Conservation (phyloP, 2,113 vertebrate genomes). For the Actenoides lindsayi region DNA sequence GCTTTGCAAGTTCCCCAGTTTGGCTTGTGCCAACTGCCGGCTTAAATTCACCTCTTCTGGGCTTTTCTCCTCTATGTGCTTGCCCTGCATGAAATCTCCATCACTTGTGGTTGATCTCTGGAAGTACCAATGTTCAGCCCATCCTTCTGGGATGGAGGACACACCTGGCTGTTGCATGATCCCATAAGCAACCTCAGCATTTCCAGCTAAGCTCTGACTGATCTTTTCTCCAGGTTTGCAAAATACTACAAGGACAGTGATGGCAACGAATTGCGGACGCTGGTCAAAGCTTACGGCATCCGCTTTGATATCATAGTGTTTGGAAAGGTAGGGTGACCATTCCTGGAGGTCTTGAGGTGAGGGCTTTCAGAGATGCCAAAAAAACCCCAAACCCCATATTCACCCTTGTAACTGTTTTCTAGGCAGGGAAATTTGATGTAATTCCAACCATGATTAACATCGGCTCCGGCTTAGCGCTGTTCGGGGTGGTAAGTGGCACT, state of each 20-base stretch:
- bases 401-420: neutral
- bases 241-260: constrained; percentile 79
- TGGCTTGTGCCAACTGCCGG: neutral
- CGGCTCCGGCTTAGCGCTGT: constrained; percentile 82
- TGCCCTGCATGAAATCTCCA: neutral
- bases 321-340: constrained; percentile 79
- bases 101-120: neutral
- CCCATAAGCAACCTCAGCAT: neutral
- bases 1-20: neutral
- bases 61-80: neutral
- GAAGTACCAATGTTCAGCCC: neutral
- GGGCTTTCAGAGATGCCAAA: neutral
- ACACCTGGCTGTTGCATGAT: neutral
- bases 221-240: constrained; percentile 79
- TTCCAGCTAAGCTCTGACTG: neutral
- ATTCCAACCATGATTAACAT: constrained; percentile 89
- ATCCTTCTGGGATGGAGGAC: neutral
- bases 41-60: neutral
- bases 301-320: constrained; percentile 88
- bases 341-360: neutral
- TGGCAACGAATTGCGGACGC: constrained; percentile 76
- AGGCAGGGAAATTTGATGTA: constrained; percentile 89
- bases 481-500: constrained; percentile 81
- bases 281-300: constrained; percentile 89
- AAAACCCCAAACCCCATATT: neutral